A percentile compares a stretch with the other conserved stretches of the same genome.
These are phyloP conservation scores for Odontomyia ornata DNA, from an alignment of 2,888 invertebrate species.

Conservation along the genomic window DNA sequence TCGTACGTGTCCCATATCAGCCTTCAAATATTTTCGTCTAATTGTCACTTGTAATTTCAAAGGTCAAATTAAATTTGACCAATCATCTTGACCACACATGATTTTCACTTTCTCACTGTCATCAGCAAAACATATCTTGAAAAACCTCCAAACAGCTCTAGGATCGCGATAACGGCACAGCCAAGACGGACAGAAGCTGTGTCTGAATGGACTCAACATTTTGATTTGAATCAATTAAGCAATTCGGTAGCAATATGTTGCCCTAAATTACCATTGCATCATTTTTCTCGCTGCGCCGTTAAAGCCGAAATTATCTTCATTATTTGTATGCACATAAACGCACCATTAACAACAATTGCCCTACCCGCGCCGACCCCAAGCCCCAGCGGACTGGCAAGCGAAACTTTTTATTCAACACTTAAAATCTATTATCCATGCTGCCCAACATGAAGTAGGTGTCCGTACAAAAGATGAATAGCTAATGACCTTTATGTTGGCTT, in stretches of 20 bases:
- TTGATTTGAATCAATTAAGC: constrained; percentile 23
- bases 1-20: too few relatives aligned
- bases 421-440: constrained; percentile 9
- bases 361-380: not conserved
- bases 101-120: constrained; percentile 14
- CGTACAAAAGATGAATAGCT: constrained; percentile 18
- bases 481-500: constrained; percentile 15
- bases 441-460: constrained; percentile 16
- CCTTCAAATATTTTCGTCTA: too few relatives aligned
- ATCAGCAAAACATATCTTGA: not conserved
- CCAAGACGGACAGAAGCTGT: not conserved
- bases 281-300: not conserved
- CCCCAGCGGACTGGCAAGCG: not conserved
- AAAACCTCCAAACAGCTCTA: too few relatives aligned
- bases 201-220: not conserved
- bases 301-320: not conserved
- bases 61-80: too few relatives aligned
- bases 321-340: not conserved
- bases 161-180: too few relatives aligned
- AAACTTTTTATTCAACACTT: constrained; percentile 5
- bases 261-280: constrained; percentile 16
- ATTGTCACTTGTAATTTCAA: too few relatives aligned
- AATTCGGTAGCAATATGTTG: constrained; percentile 25
- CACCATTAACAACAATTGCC: not conserved
- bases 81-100: constrained; percentile 6